Evolutionary conservation across 1,140 invertebrate species (phyloP).

Genomic region (Lucilia cuprina): DNA sequence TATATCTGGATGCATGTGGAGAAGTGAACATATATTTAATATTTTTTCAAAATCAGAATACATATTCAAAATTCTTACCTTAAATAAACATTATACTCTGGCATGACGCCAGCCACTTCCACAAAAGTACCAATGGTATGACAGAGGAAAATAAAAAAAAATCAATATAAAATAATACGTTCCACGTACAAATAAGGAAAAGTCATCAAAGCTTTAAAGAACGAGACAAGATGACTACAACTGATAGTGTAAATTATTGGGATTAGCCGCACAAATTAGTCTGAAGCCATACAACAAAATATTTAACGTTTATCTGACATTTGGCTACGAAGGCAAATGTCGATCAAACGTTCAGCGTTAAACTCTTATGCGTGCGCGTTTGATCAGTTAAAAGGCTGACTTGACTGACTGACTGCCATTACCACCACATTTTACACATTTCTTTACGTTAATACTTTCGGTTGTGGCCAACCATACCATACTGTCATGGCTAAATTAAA

Average conservation of each 20-base stretch:
- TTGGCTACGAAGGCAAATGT: slow-evolving; percentile 24
- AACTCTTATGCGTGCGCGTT: not conserved
- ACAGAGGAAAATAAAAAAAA: not conserved
- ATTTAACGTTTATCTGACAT: slow-evolving; percentile 11
- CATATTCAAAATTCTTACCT: not conserved
- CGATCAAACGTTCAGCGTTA: slow-evolving; percentile 16
- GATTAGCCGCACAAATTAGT: slow-evolving; percentile 40
- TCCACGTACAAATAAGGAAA: slow-evolving; percentile 6
- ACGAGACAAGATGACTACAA: slow-evolving; percentile 41
- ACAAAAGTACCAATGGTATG: not conserved
- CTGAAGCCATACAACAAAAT: slow-evolving; percentile 14
- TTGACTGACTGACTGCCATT: not conserved
- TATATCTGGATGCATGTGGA: too few species aligned
- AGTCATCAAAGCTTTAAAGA: slow-evolving; percentile 31
- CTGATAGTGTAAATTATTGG: slow-evolving; percentile 40
- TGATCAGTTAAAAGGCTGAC: not conserved
- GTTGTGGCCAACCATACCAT: not conserved
- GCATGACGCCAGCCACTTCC: not conserved
- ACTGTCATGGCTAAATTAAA: not conserved
- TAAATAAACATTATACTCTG: not conserved
- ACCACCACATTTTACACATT: not conserved
- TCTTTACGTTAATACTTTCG: not conserved
- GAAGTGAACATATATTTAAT: too few species aligned
- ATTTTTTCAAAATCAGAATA: not conserved
- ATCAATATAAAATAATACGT: not conserved